Conservation (phyloP, 2,797 vertebrate species). For the Pantherophis alleghaniensis region DNA sequence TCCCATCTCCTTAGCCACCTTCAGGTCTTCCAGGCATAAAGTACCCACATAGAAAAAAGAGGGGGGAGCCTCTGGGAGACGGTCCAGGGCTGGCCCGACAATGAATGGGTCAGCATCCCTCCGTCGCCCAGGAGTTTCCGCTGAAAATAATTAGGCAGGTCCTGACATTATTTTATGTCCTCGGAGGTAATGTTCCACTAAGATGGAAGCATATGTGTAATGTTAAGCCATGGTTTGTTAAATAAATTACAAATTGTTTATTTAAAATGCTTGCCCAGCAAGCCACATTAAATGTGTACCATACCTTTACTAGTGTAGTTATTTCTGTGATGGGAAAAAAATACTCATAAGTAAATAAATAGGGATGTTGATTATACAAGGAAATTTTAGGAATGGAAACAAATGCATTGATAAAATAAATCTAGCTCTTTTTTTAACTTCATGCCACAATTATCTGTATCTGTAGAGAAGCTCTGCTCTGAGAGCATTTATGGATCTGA, state of each 20-base stretch:
- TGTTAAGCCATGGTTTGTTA: neutral
- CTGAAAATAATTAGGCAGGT: too few relatives aligned
- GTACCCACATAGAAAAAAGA: too few relatives aligned
- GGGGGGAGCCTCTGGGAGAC: too few relatives aligned
- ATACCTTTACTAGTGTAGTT: neutral
- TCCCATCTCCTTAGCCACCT: too few relatives aligned
- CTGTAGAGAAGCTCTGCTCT: neutral
- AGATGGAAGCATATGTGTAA: neutral
- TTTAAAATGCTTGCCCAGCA: neutral
- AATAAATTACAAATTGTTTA: neutral
- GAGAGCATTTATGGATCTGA: neutral
- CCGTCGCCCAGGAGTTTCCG: too few relatives aligned
- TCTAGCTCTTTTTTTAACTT: neutral
- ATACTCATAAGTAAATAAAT: neutral
- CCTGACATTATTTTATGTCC: neutral
- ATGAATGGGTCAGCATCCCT: too few relatives aligned
- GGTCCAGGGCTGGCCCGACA: too few relatives aligned
- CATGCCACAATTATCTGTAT: neutral
- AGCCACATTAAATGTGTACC: neutral
- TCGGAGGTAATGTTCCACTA: neutral
- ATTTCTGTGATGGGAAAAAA: neutral
- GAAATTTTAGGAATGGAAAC: neutral
- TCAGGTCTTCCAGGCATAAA: too few relatives aligned
- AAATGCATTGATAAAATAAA: neutral
- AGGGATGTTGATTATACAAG: neutral